Evolutionary conservation across 2,888 invertebrate genomes (phyloP).

Genomic region (Agapetus fuscipes): DNA sequence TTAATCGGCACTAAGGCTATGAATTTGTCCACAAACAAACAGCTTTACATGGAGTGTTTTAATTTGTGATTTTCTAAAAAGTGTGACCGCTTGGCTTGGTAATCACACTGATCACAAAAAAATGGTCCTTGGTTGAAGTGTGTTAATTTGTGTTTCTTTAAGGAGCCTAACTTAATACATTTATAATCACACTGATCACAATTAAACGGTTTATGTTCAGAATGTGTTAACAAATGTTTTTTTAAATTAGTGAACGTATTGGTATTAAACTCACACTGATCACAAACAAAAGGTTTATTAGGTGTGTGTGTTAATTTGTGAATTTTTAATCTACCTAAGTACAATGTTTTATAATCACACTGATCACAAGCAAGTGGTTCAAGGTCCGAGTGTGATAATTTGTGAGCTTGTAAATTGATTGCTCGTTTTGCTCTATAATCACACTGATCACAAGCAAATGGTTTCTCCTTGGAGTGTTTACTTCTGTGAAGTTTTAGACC

Average conservation of each 20-base stretch:
- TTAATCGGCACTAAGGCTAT: slow-evolving; percentile 20
- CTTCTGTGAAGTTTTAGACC: neutral
- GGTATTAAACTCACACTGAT: slow-evolving; percentile 15
- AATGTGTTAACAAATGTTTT: slow-evolving; percentile 8
- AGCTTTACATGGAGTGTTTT: neutral
- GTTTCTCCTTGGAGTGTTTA: neutral
- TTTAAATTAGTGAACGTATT: slow-evolving; percentile 11
- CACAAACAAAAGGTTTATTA: slow-evolving; percentile 12
- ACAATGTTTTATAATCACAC: slow-evolving; percentile 4
- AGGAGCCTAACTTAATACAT: neutral
- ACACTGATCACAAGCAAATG: neutral
- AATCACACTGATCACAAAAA: slow-evolving; percentile 1
- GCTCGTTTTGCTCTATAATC: neutral
- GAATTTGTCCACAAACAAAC: slow-evolving; percentile 19
- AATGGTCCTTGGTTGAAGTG: neutral
- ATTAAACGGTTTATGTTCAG: neutral
- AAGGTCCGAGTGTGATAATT: slow-evolving; percentile 9
- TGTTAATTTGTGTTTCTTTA: neutral
- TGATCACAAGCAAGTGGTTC: slow-evolving; percentile 7
- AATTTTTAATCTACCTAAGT: neutral
- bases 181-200: neutral
- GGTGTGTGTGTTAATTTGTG: slow-evolving; percentile 10
- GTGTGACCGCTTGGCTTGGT: neutral
- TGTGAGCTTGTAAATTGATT: slow-evolving; percentile 6
- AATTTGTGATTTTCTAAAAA: neutral